phyloP scores from a whole-genome alignment of 2,888 invertebrate genomes.

The Branchipolynoe longqiensis region DNA sequence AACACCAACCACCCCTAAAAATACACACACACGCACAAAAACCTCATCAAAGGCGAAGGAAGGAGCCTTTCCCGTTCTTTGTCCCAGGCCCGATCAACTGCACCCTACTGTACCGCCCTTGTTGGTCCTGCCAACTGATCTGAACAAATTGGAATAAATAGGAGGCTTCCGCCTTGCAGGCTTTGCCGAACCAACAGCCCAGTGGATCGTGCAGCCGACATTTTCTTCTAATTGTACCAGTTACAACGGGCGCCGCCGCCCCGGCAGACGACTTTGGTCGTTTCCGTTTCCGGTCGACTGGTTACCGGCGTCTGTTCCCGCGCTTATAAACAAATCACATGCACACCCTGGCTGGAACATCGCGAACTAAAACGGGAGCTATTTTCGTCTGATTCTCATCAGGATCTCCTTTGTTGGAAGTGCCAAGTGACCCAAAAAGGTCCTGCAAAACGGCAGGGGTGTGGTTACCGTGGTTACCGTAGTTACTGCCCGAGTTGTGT shows the following conservation, averaged over 20 bases:
- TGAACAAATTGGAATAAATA: conserved; percentile 10
- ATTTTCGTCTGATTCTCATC: conserved; percentile 30
- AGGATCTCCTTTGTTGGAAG: conserved; percentile 37
- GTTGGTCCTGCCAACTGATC: conserved; percentile 38
- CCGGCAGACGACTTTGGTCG: not conserved
- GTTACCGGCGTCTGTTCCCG: conserved; percentile 53
- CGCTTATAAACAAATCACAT: conserved; percentile 51
- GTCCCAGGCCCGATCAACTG: not conserved
- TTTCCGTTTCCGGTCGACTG: conserved; percentile 26
- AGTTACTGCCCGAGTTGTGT: no score
- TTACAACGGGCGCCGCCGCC: conserved; percentile 21
- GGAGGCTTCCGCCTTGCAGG: not conserved
- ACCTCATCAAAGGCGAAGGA: conserved; percentile 28
- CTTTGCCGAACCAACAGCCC: not conserved
- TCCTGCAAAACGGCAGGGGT: no score
- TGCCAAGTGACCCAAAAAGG: conserved; percentile 49
- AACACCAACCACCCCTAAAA: no score
- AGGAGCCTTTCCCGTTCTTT: conserved; percentile 24
- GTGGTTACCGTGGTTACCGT: no score
- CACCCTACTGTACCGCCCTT: not conserved
- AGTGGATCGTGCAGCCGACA: conserved; percentile 12
- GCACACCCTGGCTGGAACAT: not conserved
- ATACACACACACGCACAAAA: not conserved
- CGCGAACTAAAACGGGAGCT: conserved; percentile 30
- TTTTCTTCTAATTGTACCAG: conserved; percentile 39